Conservation (phyloP, 2,888 invertebrate species). For the Cheilosia grossa region DNA sequence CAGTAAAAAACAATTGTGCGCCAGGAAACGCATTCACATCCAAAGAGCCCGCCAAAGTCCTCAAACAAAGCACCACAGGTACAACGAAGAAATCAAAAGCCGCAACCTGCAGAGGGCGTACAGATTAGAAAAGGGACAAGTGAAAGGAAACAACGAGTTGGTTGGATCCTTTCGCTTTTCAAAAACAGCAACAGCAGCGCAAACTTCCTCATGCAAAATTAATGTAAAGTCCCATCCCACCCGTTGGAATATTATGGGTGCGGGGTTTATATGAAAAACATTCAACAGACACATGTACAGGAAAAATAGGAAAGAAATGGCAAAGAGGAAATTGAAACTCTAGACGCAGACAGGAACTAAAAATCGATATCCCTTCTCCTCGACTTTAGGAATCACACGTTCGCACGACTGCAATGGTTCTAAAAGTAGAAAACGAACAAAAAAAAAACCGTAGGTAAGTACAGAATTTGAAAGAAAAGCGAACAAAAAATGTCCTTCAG, state of each 20-base stretch:
- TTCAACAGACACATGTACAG: conserved; percentile 48
- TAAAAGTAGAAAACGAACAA: not conserved
- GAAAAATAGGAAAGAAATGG: conserved; percentile 18
- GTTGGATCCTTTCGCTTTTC: conserved; percentile 55
- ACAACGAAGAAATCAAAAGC: conserved; percentile 27
- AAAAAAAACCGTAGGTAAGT: not conserved
- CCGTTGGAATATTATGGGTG: not conserved
- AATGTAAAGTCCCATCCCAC: conserved; percentile 52
- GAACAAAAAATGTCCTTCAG: conserved; percentile 42
- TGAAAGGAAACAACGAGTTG: conserved; percentile 9
- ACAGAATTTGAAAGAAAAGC: conserved; percentile 1
- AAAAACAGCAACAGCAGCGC: conserved; percentile 28
- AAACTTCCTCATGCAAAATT: conserved; percentile 51
- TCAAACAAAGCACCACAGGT: conserved; percentile 60
- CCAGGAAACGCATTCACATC: conserved; percentile 34
- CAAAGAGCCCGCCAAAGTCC: conserved; percentile 19
- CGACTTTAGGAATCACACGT: conserved; percentile 21
- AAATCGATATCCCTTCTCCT: conserved; percentile 62
- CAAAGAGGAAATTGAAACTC: conserved; percentile 67
- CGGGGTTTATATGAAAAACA: conserved; percentile 23
- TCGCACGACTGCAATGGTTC: conserved; percentile 30
- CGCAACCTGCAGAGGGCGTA: conserved; percentile 4
- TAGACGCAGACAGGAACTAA: conserved; percentile 51
- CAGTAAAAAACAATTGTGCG: conserved; percentile 37
- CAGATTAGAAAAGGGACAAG: conserved; percentile 56